Base-by-base conservation (phyloP, 1,140 invertebrate species). In the Trissolcus basalis region DNA sequence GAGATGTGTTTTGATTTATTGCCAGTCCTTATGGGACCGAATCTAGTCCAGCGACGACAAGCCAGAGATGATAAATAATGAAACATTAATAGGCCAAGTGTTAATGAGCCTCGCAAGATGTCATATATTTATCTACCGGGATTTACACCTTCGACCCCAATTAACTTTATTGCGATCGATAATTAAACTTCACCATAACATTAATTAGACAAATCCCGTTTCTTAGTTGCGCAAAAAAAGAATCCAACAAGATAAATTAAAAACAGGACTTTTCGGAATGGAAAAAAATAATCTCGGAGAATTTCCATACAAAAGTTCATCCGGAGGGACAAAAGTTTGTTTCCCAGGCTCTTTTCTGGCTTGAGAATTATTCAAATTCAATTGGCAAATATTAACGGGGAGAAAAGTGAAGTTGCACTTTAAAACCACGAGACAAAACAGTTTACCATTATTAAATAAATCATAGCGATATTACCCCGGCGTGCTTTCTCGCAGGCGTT, bases 381-480 rank as follows among this genome's bases (percentile, higher is more conserved):
- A 35, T 44, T 49, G 51, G 41, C 63, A 63, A 58, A 48, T 75
- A 63, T 75, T 75, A 69, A 69, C 61, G 33, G n/a, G 59, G 44
- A 19, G 32, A 54, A 55, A 55, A 61, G 55, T 13, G 14, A 63
- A 54, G 47, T 58, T 32, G 10, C 13, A 15, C 0, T 36, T 41
- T 65, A 60, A 67, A 71, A 71, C 11, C 43, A 43, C 61, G 39
- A 64, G 50, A 63, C 67, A 58, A 60, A 71, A 67, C 60, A 48
- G 63, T 63, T 58, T 67, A 71, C 68, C 74, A 43, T 71, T 77
- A 77, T 68, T 71, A 77, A 77, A 77, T 71, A 77, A 77, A 77
- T 77, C 67, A 68, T 63, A 48, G 68, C 67, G 56, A 47, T 63
- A 67, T 77, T 71, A 68, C 6, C 6, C 19, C 35, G 47, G 43